Percentiles rank a stretch among this genome's conserved stretches.
These are phyloP conservation scores for Strigamia maritima DNA, from an alignment of 2,888 invertebrate species.

Conservation along the genomic window DNA sequence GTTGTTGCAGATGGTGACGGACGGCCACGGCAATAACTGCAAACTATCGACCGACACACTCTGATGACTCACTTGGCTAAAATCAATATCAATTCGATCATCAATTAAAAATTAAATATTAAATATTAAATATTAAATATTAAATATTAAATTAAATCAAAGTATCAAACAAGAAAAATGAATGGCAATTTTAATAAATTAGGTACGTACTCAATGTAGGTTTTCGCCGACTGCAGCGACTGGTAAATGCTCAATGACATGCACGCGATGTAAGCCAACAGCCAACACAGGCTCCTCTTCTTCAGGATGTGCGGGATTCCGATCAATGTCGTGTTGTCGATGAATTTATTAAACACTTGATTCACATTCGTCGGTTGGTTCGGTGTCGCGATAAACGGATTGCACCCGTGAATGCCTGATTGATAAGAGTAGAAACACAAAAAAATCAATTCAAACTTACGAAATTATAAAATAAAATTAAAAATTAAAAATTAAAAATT, in stretches of 20 bases:
- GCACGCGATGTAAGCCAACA: background rate
- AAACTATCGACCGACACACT: background rate
- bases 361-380: background rate
- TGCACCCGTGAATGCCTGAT: background rate
- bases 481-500: background rate
- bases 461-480: too few relatives aligned
- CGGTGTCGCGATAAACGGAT: background rate
- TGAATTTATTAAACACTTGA: background rate
- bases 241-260: background rate
- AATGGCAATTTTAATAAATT: background rate
- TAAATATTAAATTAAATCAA: too few relatives aligned
- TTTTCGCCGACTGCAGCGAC: background rate
- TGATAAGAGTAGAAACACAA: too few relatives aligned
- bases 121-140: too few relatives aligned
- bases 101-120: too few relatives aligned
- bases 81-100: background rate
- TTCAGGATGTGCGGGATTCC: background rate
- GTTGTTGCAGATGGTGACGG: slow-evolving; percentile 29
- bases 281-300: background rate
- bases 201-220: background rate
- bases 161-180: background rate
- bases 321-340: background rate
- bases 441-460: background rate
- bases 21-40: background rate
- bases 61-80: background rate